Base-by-base conservation (phyloP, 2,797 vertebrate species). In the Falco cherrug region DNA sequence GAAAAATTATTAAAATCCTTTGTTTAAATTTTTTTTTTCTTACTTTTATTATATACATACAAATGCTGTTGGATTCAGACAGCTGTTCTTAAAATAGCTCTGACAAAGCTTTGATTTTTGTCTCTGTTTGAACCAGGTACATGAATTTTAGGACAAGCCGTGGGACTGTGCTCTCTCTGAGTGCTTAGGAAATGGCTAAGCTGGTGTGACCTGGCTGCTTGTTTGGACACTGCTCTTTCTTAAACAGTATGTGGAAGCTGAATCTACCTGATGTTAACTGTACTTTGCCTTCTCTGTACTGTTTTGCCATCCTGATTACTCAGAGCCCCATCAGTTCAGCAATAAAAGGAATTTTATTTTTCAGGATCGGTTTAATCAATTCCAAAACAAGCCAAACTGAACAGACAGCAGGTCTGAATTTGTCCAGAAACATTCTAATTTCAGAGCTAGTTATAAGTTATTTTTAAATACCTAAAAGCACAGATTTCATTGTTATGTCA, bases 1-100 rank as follows among this genome's bases (percentile, higher is more conserved):
- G 84, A 90, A 73, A 95, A 91, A 75, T 87, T 92, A 97, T 98
- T 98, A 98, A 98, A 98, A 37, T 24, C 13, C 68, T 97, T 98
- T 94, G 85, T 97, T 97, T 94, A 69, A 76, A 84, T 33, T 80
- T 3, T 31, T 85, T 31, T 85, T 24, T 60, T 41, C 28, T 63
- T 37, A 31, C 47, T 35, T 64, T 82, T 45, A 16, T 78, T 89
- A 18, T 37, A 80, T 64, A 28, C 3, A 9, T 16, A 8, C 16
- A 50, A 54, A 10, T 57, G 31, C 70, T 88, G 1, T 15, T 84
- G 69, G 31, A 26, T 92, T 88, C 29, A 61, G 37, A 8, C 60
- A 65, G 37, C 35, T 67, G 33, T 59, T 87, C 28, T 47, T 77
- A 31, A 65, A 71, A 64, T 54, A 69, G 51, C 54, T 89, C 26